Evolutionary conservation across 2,797 vertebrate species (phyloP).

Genomic region (Calcarius lapponicus): DNA sequence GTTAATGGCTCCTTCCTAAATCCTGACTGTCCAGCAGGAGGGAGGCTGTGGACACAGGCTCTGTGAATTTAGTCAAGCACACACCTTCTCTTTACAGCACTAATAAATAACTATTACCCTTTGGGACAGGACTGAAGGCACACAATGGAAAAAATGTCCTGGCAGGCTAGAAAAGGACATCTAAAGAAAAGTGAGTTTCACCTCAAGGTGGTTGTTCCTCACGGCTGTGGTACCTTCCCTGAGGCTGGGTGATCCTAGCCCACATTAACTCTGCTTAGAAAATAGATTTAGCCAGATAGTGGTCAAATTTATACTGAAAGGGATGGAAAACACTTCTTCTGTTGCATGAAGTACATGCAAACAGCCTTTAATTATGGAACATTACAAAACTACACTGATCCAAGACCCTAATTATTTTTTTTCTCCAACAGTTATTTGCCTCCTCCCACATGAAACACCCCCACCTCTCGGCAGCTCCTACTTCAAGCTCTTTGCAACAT

Average conservation of each 20-base stretch:
- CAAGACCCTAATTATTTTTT: not conserved
- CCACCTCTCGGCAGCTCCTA: slow-evolving; percentile 18
- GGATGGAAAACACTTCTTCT: not conserved
- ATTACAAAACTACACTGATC: slow-evolving; percentile 36
- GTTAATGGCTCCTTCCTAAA: slow-evolving; percentile 5
- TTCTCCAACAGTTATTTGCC: slow-evolving; percentile 26
- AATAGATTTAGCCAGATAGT: not conserved
- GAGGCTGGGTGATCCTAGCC: accelerated
- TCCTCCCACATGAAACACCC: slow-evolving; percentile 53
- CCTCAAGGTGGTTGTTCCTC: accelerated
- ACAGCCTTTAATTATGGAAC: slow-evolving; percentile 21
- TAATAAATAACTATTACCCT: not conserved
- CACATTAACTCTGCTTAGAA: not conserved
- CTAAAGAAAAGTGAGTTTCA: accelerated
- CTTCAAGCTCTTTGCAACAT: slow-evolving; percentile 41
- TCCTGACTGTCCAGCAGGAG: not conserved
- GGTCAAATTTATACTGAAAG: not conserved
- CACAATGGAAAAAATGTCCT: not conserved
- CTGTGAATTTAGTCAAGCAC: not conserved
- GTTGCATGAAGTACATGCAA: not conserved
- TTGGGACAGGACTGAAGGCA: not conserved
- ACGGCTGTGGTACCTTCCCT: not conserved
- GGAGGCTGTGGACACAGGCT: not conserved
- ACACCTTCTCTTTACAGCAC: not conserved
- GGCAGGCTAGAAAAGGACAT: not conserved